Conservation (phyloP, 2,113 vertebrate genomes). For the Osmerus eperlanus region DNA sequence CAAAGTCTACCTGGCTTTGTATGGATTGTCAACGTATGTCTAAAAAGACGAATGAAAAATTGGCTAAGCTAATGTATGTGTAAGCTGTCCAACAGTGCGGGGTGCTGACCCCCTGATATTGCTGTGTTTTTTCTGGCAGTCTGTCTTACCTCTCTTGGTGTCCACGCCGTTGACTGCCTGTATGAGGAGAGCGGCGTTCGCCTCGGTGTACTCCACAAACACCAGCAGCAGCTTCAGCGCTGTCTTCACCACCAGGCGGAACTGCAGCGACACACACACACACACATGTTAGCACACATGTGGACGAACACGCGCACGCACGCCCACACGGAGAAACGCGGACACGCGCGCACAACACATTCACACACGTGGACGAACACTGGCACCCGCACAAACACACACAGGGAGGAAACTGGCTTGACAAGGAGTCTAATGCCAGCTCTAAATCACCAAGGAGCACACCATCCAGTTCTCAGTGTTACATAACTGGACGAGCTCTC, state of each 20-base stretch:
- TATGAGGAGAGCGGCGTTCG: slow-evolving; percentile 80
- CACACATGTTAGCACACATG: neutral
- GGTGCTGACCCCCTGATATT: no score
- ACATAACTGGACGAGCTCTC: no score
- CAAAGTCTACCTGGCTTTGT: slow-evolving; percentile 1
- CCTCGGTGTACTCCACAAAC: slow-evolving; percentile 94
- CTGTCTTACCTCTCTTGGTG: slow-evolving; percentile 78
- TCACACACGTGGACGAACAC: no score
- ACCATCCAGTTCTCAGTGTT: no score
- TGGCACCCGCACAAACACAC: no score
- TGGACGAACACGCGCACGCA: slow-evolving; percentile 25
- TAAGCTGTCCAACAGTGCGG: slow-evolving; percentile 14
- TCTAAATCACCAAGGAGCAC: no score
- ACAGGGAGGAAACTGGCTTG: no score
- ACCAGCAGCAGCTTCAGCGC: slow-evolving; percentile 93
- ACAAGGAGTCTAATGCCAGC: no score
- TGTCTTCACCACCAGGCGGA: slow-evolving; percentile 95
- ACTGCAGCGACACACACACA: slow-evolving; percentile 68
- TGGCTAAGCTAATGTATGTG: neutral
- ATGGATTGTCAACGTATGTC: neutral
- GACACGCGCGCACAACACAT: neutral
- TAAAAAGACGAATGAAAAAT: no score
- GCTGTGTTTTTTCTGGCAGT: no score
- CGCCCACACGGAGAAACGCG: neutral
- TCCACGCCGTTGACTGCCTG: slow-evolving; percentile 80